Evolutionary conservation across 2,797 vertebrate species (phyloP).

Genomic region (Sebastes goodei): DNA sequence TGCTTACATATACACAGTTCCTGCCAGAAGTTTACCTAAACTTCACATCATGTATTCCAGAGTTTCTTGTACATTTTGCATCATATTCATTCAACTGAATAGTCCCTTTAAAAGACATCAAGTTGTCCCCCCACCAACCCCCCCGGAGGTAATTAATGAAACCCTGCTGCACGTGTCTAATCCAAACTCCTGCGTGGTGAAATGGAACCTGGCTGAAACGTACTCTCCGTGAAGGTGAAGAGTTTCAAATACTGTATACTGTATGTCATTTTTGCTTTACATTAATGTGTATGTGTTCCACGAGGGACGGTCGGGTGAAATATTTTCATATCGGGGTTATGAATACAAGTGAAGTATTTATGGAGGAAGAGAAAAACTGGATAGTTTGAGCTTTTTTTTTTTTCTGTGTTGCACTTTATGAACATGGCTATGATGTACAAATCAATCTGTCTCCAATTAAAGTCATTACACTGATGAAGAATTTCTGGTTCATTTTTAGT

Average conservation of each 20-base stretch:
- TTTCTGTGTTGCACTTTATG: constrained; percentile 67
- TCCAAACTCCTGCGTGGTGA: neutral
- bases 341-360: neutral
- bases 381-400: constrained; percentile 36
- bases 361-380: constrained; percentile 6
- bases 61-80: neutral
- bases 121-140: neutral
- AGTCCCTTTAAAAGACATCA: neutral
- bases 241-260: neutral
- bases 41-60: neutral
- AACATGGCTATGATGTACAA: constrained; percentile 45
- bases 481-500: neutral
- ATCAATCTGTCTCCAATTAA: constrained; percentile 58
- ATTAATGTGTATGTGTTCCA: neutral
- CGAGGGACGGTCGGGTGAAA: neutral
- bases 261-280: neutral
- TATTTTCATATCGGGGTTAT: constrained; percentile 1
- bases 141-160: neutral
- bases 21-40: neutral
- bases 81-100: neutral
- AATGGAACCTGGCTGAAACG: neutral
- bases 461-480: constrained; percentile 36
- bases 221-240: neutral
- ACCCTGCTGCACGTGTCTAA: neutral
- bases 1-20: neutral